Percentiles rank a stretch among this genome's conserved stretches.
phyloP scores from a whole-genome alignment of 2,113 vertebrate species.

The Mesembrinibis cayennensis region DNA sequence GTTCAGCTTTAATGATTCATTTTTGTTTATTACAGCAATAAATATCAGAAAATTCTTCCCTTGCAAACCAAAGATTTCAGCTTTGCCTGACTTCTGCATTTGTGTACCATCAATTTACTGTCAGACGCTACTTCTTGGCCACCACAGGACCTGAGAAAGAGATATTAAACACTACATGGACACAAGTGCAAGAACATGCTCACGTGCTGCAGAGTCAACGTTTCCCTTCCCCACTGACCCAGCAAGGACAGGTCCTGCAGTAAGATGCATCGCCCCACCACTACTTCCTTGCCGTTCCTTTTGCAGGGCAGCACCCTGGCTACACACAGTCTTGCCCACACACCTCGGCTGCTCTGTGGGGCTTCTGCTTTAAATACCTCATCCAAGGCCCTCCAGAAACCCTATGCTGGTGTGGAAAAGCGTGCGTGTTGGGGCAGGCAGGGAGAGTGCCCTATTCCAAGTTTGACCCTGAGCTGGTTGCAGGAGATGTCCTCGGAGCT shows the following conservation, averaged over 20 bases:
- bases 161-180: not conserved
- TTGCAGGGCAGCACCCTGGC: not conserved
- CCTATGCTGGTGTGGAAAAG: not conserved
- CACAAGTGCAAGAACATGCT: not conserved
- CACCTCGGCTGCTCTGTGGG: not conserved
- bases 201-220: fast-evolving
- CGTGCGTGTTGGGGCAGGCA: not conserved
- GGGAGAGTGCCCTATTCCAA: not conserved
- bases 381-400: not conserved
- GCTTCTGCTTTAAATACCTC: not conserved
- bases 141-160: not conserved
- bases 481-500: not conserved
- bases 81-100: not conserved
- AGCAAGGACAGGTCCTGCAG: not conserved
- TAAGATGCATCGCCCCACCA: fast-evolving
- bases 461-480: not conserved
- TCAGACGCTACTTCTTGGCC: not conserved
- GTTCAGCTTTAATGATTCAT: not conserved
- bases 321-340: not conserved
- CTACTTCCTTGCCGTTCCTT: fast-evolving
- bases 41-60: not conserved
- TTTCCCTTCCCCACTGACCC: not conserved
- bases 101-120: not conserved
- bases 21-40: not conserved
- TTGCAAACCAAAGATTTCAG: not conserved